Percentiles rank a stretch among this genome's conserved stretches.
phyloP scores from a whole-genome alignment of 2,888 invertebrate species.

The Gandaritis pyraliata region DNA sequence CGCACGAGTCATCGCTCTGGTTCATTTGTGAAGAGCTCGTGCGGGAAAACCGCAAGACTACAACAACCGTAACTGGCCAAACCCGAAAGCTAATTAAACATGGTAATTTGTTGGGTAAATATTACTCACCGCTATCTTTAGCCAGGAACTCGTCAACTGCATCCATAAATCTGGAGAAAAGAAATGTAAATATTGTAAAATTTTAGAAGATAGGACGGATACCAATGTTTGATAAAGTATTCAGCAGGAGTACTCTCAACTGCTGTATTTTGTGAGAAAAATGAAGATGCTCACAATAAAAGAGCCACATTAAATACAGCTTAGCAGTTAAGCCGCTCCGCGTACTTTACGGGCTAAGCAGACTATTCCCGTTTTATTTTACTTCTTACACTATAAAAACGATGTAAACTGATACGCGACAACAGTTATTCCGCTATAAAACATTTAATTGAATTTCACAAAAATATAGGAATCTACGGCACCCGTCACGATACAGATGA shows the following conservation, averaged over 20 bases:
- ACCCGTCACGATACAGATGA: constrained; percentile 73
- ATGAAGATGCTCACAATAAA: constrained; percentile 41
- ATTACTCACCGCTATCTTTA: constrained; percentile 71
- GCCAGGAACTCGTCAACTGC: constrained; percentile 71
- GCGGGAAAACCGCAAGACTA: constrained; percentile 24
- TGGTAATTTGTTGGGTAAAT: constrained; percentile 61
- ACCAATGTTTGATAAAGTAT: background rate
- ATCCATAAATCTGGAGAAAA: constrained; percentile 75
- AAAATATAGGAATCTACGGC: constrained; percentile 74
- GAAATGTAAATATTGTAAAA: constrained; percentile 47
- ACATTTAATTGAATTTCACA: constrained; percentile 80
- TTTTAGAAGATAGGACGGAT: background rate
- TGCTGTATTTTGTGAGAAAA: constrained; percentile 34
- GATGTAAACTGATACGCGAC: constrained; percentile 73
- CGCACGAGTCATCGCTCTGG: background rate
- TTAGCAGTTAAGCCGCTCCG: constrained; percentile 46
- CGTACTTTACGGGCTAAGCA: constrained; percentile 43
- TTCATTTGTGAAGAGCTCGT: constrained; percentile 4
- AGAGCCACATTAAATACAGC: constrained; percentile 41
- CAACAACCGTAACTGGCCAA: constrained; percentile 52
- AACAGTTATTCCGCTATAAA: constrained; percentile 71
- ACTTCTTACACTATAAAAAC: constrained; percentile 62
- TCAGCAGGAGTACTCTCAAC: background rate
- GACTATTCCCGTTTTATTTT: constrained; percentile 55
- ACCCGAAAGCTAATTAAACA: constrained; percentile 59